These are phyloP conservation scores for Erythrocercus mccallii DNA, from an alignment of 2,113 vertebrate genomes.

Conservation along the genomic window DNA sequence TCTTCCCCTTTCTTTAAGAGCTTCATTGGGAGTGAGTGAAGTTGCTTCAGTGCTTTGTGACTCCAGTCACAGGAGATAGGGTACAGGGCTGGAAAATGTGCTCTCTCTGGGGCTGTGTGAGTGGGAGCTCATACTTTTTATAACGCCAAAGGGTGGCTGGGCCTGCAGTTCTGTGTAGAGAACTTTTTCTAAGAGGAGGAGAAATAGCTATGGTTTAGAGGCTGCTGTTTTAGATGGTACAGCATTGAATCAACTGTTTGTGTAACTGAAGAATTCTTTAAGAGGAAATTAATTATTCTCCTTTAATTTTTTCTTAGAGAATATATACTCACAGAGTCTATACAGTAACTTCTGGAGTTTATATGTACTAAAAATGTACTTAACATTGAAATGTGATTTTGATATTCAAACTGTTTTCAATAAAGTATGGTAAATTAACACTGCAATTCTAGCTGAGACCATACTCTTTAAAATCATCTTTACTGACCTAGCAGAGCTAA, in stretches of 20 bases:
- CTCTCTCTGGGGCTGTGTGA: background rate
- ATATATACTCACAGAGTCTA: background rate
- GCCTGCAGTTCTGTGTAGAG: background rate
- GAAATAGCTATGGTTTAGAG: background rate
- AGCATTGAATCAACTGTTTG: background rate
- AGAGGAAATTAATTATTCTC: background rate
- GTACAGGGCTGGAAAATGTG: background rate
- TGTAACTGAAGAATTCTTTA: background rate
- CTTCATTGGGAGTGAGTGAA: background rate
- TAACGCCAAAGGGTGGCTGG: background rate
- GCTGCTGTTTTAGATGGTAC: background rate
- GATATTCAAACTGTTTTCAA: background rate
- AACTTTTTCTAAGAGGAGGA: background rate
- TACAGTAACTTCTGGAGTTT: background rate
- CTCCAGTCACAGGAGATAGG: too few relatives aligned
- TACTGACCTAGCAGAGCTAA: background rate
- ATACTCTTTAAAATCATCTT: background rate
- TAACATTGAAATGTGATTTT: background rate
- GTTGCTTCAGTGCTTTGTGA: background rate
- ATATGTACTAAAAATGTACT: background rate
- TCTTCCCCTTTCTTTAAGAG: background rate
- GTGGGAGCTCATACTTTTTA: accelerated
- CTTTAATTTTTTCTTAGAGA: background rate
- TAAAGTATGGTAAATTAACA: background rate
- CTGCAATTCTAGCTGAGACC: background rate